phyloP scores from a whole-genome alignment of 2,113 vertebrate species.

The Alexandromys fortis region DNA sequence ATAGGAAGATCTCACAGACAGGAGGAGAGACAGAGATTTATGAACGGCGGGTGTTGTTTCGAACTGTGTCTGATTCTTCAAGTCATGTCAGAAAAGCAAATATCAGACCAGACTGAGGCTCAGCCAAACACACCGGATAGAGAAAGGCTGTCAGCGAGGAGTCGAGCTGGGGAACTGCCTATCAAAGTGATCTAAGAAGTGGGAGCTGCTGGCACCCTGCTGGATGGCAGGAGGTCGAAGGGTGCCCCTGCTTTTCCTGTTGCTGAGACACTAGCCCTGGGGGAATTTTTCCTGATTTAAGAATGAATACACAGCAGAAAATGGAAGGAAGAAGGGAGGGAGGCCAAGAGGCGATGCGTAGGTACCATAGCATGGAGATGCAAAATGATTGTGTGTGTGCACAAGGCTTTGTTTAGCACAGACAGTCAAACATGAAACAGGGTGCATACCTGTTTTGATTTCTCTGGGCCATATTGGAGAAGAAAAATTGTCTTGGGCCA shows the following conservation, averaged over 20 bases:
- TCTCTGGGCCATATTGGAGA: neutral
- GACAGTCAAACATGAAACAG: neutral
- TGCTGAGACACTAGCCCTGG: neutral
- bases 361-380: no score
- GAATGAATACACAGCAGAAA: neutral
- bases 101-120: conserved; percentile 6
- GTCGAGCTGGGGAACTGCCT: fast-evolving
- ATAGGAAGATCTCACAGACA: conserved; percentile 27
- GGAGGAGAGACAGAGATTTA: neutral
- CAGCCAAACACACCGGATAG: neutral
- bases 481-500: neutral
- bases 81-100: conserved; percentile 3
- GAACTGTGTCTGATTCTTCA: conserved; percentile 20
- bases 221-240: neutral
- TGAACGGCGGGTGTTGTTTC: neutral
- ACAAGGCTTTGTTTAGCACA: neutral
- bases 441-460: neutral
- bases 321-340: neutral
- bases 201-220: neutral
- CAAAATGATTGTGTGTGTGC: neutral
- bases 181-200: neutral
- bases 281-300: neutral
- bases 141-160: neutral
- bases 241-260: neutral
- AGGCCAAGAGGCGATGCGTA: neutral